Percentiles rank a stretch among this genome's conserved stretches.
phyloP scores from a whole-genome alignment of 2,113 vertebrate genomes.

The Nycticryphes semicollaris region DNA sequence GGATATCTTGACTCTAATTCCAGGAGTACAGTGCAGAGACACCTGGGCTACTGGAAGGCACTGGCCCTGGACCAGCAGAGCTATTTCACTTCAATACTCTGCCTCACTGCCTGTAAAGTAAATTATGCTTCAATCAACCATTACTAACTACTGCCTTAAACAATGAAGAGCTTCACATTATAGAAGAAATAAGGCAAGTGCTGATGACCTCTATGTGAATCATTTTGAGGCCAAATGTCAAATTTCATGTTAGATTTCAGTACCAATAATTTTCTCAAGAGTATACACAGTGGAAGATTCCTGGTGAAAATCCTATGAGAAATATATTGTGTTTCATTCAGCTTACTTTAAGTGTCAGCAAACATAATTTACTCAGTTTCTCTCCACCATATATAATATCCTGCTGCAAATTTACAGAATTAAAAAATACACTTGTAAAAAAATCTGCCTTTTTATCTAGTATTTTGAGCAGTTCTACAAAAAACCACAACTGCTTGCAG shows the following conservation, averaged over 20 bases:
- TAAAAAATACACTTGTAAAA: not conserved
- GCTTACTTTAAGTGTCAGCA: not conserved
- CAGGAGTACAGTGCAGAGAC: not conserved
- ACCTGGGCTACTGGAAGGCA: not conserved
- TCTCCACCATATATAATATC: not conserved
- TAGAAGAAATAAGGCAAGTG: not conserved
- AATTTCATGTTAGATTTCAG: not conserved
- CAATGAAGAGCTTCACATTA: not conserved
- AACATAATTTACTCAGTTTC: not conserved
- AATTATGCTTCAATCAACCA: not conserved
- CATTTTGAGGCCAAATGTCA: not conserved
- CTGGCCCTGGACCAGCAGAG: not conserved
- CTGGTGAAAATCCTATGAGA: not conserved
- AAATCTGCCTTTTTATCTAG: not conserved
- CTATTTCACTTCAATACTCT: not conserved
- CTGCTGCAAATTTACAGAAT: not conserved
- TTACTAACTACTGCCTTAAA: not conserved
- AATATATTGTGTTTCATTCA: not conserved
- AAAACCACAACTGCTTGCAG: not conserved
- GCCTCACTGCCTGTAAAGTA: not conserved
- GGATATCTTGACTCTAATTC: not conserved
- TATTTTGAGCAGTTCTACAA: not conserved
- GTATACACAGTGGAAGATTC: not conserved
- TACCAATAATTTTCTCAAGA: not conserved
- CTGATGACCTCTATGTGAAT: not conserved